Percentiles rank a stretch among this genome's conserved stretches.
phyloP scores from a whole-genome alignment of 2,888 invertebrate genomes.

The Trissoscelio sp. region DNA sequence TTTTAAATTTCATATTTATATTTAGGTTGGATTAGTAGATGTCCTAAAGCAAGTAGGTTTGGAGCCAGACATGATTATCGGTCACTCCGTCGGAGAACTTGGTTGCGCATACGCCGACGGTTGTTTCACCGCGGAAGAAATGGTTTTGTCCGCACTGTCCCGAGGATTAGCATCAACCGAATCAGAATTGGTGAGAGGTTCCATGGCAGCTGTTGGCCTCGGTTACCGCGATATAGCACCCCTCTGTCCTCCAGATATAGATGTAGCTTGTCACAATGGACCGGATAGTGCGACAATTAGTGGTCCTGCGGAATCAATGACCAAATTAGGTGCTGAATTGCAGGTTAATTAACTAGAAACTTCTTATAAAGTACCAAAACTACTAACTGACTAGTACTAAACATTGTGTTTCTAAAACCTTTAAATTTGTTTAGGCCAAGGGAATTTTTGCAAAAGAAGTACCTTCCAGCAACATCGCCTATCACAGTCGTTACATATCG shows the following conservation, averaged over 20 bases:
- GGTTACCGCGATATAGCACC: conserved; percentile 86
- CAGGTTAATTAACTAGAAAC: conserved; percentile 70
- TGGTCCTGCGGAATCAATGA: conserved; percentile 90
- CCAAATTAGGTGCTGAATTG: conserved; percentile 87
- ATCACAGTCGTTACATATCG: conserved; percentile 92
- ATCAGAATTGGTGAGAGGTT: conserved; percentile 86
- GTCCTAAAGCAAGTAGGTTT: conserved; percentile 86
- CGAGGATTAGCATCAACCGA: conserved; percentile 78
- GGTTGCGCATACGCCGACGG: conserved; percentile 98
- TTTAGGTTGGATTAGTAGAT: conserved; percentile 87
- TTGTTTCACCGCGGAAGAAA: conserved; percentile 87
- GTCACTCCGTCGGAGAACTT: conserved; percentile 97
- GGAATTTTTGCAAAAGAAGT: conserved; percentile 93
- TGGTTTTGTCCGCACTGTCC: conserved; percentile 77
- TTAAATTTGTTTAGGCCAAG: conserved; percentile 83
- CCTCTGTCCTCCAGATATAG: conserved; percentile 90
- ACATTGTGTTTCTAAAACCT: not conserved
- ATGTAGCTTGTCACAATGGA: conserved; percentile 95
- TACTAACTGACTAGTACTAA: not conserved
- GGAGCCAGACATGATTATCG: conserved; percentile 89
- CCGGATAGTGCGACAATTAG: conserved; percentile 94
- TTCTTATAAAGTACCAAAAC: no score
- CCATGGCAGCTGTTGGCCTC: conserved; percentile 94
- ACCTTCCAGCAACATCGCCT: conserved; percentile 94
- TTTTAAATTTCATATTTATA: not conserved